Evolutionary conservation across 92 coral and sea anemone genomes (phyloP).

Genomic region (Zoanthus sociatus): DNA sequence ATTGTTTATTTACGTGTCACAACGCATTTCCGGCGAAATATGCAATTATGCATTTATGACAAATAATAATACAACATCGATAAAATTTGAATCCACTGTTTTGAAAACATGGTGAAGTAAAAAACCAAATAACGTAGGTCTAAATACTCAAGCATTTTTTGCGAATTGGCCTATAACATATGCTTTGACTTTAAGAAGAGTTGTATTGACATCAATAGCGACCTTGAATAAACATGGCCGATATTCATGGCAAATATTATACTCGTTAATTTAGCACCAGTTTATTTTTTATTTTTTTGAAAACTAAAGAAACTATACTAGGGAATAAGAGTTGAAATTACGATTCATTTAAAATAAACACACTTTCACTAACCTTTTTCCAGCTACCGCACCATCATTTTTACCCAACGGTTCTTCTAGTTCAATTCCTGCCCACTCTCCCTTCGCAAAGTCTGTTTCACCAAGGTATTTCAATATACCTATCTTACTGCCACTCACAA

Average conservation of each 20-base stretch:
- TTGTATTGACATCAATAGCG: not conserved
- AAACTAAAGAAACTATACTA: not conserved
- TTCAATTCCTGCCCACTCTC: conserved; percentile 97
- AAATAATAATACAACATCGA: not conserved
- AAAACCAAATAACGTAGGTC: not conserved
- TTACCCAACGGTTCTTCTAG: conserved; percentile 95
- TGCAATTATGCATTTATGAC: conserved; percentile 22
- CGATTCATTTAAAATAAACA: not conserved
- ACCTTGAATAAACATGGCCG: not conserved
- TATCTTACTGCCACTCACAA: conserved; percentile 90
- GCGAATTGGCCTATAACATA: not conserved
- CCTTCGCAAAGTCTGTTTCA: conserved; percentile 96
- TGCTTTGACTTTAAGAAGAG: not conserved
- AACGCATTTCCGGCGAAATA: conserved; percentile 13
- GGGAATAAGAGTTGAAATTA: not conserved
- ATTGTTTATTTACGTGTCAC: not conserved
- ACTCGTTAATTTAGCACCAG: too few relatives aligned
- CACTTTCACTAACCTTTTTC: conserved; percentile 76
- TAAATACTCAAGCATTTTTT: not conserved
- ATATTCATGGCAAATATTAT: not conserved
- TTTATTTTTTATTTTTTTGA: too few relatives aligned
- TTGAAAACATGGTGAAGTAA: not conserved
- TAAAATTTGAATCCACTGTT: not conserved
- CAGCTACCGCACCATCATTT: conserved; percentile 99
- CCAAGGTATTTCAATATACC: conserved; percentile 91